phyloP scores from a whole-genome alignment of 2,113 vertebrate genomes.

The Leptosomus discolor region DNA sequence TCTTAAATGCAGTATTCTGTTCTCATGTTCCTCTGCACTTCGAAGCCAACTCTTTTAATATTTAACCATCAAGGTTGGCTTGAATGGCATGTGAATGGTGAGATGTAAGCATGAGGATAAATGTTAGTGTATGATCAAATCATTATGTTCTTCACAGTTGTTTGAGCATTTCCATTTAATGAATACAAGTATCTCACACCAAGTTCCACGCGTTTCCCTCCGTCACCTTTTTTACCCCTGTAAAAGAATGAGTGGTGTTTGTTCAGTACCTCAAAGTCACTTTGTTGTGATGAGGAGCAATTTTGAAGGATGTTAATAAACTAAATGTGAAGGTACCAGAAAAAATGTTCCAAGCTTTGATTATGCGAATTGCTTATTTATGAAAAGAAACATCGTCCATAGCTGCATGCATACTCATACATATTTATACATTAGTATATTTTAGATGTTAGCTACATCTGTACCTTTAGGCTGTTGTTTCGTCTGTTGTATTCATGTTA shows the following conservation, averaged over 20 bases:
- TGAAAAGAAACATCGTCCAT: neutral
- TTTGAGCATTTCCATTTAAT: neutral
- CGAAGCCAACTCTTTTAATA: neutral
- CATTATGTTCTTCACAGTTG: neutral
- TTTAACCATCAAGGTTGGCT: neutral
- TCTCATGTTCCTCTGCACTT: neutral
- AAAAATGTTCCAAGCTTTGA: neutral
- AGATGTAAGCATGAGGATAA: neutral
- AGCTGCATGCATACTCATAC: neutral
- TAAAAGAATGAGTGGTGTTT: neutral
- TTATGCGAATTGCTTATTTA: neutral
- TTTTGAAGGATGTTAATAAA: neutral
- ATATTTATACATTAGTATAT: slow-evolving; percentile 12
- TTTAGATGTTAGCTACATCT: neutral
- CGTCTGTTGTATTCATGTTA: slow-evolving; percentile 24
- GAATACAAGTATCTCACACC: neutral
- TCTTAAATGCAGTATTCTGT: neutral
- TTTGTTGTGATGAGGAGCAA: neutral
- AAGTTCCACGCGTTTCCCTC: neutral
- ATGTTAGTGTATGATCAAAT: neutral
- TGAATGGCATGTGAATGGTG: neutral
- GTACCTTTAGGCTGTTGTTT: slow-evolving; percentile 57
- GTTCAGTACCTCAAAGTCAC: neutral
- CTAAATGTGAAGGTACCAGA: neutral
- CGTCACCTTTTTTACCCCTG: neutral